Base-by-base conservation (phyloP, 2,797 vertebrate species). In the Hippoglossus hippoglossus region DNA sequence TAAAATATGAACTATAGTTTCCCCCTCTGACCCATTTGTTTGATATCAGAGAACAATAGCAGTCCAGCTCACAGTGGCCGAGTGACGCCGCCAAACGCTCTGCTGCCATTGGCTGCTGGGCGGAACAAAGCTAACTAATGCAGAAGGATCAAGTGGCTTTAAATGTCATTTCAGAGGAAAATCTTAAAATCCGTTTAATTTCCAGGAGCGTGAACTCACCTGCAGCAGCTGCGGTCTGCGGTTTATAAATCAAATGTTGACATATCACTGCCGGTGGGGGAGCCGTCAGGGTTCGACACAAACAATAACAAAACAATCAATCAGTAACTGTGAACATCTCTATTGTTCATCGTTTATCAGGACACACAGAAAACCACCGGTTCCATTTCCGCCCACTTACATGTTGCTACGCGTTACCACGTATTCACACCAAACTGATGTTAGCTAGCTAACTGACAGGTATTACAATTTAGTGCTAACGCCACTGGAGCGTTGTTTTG, bases 41-140 rank as follows among this genome's bases (percentile, higher is more conserved):
- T 85, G 78, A 77, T 84, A 73, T 81, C 75, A 63, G 83, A 82
- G 92, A 93, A 93, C 92, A 93, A 93, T 90, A 79, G 89, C 89
- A 67, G 44, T 56, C 41, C 80, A 70, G 86, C 3, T 81, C 19
- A 66, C 68, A 58, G 73, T 18, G 82, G 1, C 31, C 56, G 63
- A 21, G 63, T 92, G 90, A 91, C 90, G 91, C 68, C 41, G 60
- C 19, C 41, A 9, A 74, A 81, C 19, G 68, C 80, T 51, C 39
- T 36, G 77, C 72, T 71, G 57, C 80, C 22, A 93, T 92, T 93
- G 90, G 90, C 86, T 88, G 75, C 49, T 22, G 63, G 55, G 18
- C 31, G 59, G 88, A 92, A 92, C 92, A 92, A 92, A 92, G 91
- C 87, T 92, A 75, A 71, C 87, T 92, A 70, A 70, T 26, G 69